A percentile compares a stretch with the other conserved stretches of the same genome.
phyloP scores from a whole-genome alignment of 92 coral and sea anemone genomes.

The Phymanthus crucifer region DNA sequence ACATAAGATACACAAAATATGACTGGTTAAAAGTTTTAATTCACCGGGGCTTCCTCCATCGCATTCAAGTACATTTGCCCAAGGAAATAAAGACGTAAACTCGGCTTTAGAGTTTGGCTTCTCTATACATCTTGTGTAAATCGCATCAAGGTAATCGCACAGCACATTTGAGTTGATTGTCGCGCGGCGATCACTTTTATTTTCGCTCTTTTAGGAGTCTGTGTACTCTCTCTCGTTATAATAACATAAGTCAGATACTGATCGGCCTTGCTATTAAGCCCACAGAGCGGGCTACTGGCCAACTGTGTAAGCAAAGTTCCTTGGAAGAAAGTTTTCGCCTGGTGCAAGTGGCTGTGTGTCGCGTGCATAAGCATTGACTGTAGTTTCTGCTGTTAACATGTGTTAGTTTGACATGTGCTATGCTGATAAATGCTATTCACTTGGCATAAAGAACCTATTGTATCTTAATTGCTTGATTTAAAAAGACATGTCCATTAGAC shows the following conservation, averaged over 20 bases:
- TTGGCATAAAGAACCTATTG: constrained; percentile 77
- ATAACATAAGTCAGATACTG: constrained; percentile 43
- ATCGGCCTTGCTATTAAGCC: constrained; percentile 34
- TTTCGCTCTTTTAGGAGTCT: constrained; percentile 7
- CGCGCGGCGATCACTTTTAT: constrained; percentile 4
- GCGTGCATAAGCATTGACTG: constrained; percentile 58
- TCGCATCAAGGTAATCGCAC: constrained; percentile 24
- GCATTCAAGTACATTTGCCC: constrained; percentile 36
- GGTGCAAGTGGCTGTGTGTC: constrained; percentile 48
- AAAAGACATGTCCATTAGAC: constrained; percentile 76
- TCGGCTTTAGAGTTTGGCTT: neutral
- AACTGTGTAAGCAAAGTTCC: constrained; percentile 73
- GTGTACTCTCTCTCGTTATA: constrained; percentile 7
- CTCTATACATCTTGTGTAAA: constrained; percentile 10
- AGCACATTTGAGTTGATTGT: constrained; percentile 10
- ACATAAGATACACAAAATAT: constrained; percentile 78
- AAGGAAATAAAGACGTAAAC: constrained; percentile 17
- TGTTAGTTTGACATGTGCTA: constrained; percentile 94
- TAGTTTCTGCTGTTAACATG: constrained; percentile 94
- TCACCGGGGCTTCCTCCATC: constrained; percentile 40
- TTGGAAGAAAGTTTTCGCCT: constrained; percentile 48
- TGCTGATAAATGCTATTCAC: constrained; percentile 88
- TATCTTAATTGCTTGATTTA: constrained; percentile 90
- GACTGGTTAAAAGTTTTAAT: constrained; percentile 81
- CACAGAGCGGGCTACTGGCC: constrained; percentile 37